Base-by-base conservation (phyloP, 2,113 vertebrate species). In the Candoia aspera region DNA sequence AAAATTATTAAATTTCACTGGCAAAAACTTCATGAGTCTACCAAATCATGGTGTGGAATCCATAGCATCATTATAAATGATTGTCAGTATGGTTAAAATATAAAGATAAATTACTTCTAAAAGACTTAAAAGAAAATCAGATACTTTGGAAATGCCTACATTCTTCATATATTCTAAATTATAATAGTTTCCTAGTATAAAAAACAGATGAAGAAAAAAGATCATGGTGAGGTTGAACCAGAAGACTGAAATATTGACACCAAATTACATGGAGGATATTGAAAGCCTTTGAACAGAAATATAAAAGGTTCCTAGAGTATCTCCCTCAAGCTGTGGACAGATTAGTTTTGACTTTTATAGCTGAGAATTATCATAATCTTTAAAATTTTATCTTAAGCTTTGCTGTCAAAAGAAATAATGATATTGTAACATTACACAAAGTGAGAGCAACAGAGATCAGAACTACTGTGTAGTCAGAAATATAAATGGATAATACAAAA, bases 311-410 rank as follows among this genome's bases (percentile, higher is more conserved):
- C 33, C 49, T 23, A n/a, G 33, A 59, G 46, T 26, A 88, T 54
- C 6, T 86, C 23, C 64, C 29, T 24, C 24, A 86, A 84, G n/a
- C 53, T 26, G 84, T 57, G n/a, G 79, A 64, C 58, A 91, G 54
- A 91, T 91, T 88, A 79, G 54, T 26, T 37, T 26, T 68, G 58
- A 85, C 57, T 92, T 85, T 86, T 29, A 86, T 23, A 68, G 79
- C 15, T 86, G n/a, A 85, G 49, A 92, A 89, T 89, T 92, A 92
- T 64, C 87, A 92, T 57, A 58, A 90, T 79, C 88, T 92, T 79
- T 90, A 92, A 90, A 86, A 89, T 92, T 24, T 86, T 79, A 90
- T 92, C 54, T 90, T 86, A 57, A 86, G 37, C 19, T 68, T 58
- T 79, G 60, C 84, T 90, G 84, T 90, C 84, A 90, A 87, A 53